Conservation (phyloP, 2,797 vertebrate species). For the Phyllotis vaccarum region DNA sequence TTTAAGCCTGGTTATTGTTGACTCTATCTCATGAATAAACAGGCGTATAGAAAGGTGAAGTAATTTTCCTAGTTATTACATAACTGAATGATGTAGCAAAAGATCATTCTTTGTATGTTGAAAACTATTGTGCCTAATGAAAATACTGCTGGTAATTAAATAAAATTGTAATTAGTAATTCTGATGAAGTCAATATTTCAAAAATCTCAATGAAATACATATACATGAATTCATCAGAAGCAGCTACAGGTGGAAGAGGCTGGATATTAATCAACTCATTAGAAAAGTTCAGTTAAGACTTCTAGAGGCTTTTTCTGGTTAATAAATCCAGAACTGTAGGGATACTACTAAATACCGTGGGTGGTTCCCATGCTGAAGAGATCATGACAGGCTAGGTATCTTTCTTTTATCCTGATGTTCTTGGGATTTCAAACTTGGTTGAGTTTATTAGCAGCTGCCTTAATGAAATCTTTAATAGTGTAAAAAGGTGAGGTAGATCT, state of each 20-base stretch:
- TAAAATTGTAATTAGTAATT: background rate
- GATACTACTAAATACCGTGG: background rate
- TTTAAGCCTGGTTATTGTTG: background rate
- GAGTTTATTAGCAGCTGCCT: background rate
- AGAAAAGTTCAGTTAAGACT: background rate
- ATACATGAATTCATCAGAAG: background rate
- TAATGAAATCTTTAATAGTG: background rate
- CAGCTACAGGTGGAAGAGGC: background rate
- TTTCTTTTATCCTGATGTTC: background rate
- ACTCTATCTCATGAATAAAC: constrained; percentile 7
- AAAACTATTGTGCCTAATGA: background rate
- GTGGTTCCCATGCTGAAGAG: background rate
- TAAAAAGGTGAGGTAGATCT: background rate
- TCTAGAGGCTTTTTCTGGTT: background rate
- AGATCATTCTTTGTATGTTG: background rate
- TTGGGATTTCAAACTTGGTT: background rate
- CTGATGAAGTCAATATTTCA: background rate
- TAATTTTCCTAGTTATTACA: background rate
- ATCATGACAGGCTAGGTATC: background rate
- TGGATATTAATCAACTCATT: background rate
- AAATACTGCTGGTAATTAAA: background rate
- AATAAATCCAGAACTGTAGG: background rate
- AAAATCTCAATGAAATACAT: background rate
- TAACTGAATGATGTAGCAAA: background rate
- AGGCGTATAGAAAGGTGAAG: background rate